Evolutionary conservation across 2,113 vertebrate species (phyloP).

Genomic region (Quiscalus mexicanus): DNA sequence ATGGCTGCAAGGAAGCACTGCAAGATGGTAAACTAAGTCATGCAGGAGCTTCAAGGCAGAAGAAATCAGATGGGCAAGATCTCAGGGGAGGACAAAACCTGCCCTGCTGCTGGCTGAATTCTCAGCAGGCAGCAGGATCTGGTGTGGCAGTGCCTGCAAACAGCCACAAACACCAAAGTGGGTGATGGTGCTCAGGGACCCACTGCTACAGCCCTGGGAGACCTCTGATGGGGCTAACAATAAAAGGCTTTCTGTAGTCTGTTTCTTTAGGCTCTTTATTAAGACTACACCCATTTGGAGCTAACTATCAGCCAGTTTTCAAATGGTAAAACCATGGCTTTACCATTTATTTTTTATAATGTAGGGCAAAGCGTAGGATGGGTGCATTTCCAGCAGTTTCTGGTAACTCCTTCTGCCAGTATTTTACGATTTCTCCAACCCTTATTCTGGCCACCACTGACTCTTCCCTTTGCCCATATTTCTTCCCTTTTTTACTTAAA

Average conservation of each 20-base stretch:
- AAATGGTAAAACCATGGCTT: neutral
- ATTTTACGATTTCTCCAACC: neutral
- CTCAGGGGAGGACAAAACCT: neutral
- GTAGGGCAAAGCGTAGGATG: neutral
- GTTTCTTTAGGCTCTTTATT: neutral
- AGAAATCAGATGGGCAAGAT: neutral
- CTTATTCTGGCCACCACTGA: neutral
- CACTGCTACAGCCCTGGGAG: neutral
- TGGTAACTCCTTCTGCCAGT: neutral
- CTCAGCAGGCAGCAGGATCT: neutral
- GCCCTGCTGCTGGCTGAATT: neutral
- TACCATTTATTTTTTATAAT: neutral
- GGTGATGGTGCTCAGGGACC: neutral
- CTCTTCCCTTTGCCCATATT: neutral
- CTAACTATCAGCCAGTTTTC: neutral
- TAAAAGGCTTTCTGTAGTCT: neutral
- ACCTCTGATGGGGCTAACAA: neutral
- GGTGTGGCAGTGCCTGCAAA: neutral
- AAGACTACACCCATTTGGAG: neutral
- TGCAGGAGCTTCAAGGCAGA: neutral
- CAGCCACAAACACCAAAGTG: accelerated
- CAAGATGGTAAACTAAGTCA: neutral
- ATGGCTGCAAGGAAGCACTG: neutral
- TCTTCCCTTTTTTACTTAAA: neutral
- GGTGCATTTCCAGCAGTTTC: neutral